These are phyloP conservation scores for Agonum fuliginosum DNA, from an alignment of 2,888 invertebrate species.

Conservation along the genomic window DNA sequence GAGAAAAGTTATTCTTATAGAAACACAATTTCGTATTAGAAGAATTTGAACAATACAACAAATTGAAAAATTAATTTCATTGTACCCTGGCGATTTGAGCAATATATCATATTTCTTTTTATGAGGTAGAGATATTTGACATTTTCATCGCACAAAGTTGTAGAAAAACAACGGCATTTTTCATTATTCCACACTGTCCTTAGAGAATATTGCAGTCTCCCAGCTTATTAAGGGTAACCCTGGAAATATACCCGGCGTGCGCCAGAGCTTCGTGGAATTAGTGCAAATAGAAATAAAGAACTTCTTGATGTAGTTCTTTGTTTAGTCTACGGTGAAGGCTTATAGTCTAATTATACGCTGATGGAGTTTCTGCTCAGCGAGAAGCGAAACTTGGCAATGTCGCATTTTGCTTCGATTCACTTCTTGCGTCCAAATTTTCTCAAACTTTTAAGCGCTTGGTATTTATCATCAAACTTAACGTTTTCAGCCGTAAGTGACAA, in stretches of 20 bases:
- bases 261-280: constrained; percentile 28
- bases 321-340: constrained; percentile 30
- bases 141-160: constrained; percentile 38
- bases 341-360: constrained; percentile 30
- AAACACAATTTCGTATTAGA: neutral
- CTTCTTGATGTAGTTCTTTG: constrained; percentile 11
- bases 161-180: constrained; percentile 49
- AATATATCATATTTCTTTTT: constrained; percentile 42
- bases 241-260: neutral
- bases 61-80: constrained; percentile 30
- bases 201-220: constrained; percentile 32
- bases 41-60: constrained; percentile 32
- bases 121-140: constrained; percentile 36
- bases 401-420: neutral
- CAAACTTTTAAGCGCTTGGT: no score
- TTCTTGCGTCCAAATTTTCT: no score
- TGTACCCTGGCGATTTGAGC: neutral
- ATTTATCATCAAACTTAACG: no score
- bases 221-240: constrained; percentile 42
- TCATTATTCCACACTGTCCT: constrained; percentile 40
- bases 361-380: neutral
- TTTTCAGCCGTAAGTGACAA: no score
- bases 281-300: constrained; percentile 47
- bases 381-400: neutral
- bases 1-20: neutral